Percentiles rank a stretch among this genome's conserved stretches.
These are phyloP conservation scores for Microhierax caerulescens DNA, from an alignment of 2,797 vertebrate species.

Conservation along the genomic window DNA sequence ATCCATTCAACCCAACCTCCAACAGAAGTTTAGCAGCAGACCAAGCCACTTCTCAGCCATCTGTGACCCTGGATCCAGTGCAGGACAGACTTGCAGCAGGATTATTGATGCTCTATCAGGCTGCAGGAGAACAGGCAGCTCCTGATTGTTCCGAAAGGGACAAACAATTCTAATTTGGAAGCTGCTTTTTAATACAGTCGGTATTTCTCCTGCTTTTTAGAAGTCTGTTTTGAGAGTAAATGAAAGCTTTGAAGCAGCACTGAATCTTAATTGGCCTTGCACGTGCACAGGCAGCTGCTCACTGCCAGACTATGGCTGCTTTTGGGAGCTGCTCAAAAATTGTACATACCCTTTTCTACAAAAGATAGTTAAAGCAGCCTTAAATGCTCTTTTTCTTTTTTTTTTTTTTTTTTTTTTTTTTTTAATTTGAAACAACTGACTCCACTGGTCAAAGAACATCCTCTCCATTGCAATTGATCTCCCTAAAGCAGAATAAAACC, in stretches of 20 bases:
- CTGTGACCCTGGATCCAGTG: background rate
- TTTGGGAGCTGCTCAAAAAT: background rate
- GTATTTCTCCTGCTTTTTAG: background rate
- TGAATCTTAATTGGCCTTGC: constrained; percentile 9
- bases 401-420: too few species aligned
- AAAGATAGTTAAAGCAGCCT: background rate
- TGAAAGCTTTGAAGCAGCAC: background rate
- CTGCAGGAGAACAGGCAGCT: background rate
- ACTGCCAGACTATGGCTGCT: background rate
- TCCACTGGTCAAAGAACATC: background rate
- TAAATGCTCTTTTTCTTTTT: background rate
- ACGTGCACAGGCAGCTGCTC: constrained; percentile 36
- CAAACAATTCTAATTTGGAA: background rate
- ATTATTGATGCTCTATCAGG: background rate
- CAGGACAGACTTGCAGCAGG: background rate
- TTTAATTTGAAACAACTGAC: background rate
- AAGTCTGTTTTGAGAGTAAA: background rate
- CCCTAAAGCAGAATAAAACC: background rate
- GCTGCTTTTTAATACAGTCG: background rate
- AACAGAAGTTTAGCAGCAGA: background rate
- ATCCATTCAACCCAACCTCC: rapidly evolving
- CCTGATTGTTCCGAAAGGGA: background rate
- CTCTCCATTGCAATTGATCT: background rate
- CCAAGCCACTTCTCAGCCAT: background rate
- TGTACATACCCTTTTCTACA: background rate